phyloP scores from a whole-genome alignment of 2,888 invertebrate genomes.

The Eilema sororculum region DNA sequence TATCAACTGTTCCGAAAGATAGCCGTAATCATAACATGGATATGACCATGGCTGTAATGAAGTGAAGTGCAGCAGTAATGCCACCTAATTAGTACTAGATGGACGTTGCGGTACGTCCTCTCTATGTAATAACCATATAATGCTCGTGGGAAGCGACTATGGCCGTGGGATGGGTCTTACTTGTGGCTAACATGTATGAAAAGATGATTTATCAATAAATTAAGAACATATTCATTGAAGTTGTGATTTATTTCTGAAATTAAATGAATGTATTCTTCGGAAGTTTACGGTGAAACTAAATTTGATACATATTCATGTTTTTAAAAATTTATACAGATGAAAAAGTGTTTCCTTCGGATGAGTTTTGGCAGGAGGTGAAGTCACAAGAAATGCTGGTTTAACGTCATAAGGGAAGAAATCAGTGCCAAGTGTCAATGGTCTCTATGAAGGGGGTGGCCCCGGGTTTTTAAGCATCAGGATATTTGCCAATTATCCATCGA shows the following conservation, averaged over 20 bases:
- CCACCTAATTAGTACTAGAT: conserved; percentile 14
- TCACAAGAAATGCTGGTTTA: too few species aligned
- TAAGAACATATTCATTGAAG: background rate
- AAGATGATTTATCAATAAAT: background rate
- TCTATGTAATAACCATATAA: conserved; percentile 6
- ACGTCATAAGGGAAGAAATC: too few species aligned
- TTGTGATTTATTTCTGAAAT: too few species aligned
- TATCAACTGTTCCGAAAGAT: background rate
- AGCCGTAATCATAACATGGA: conserved; percentile 4
- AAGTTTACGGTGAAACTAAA: background rate
- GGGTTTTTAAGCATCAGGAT: too few species aligned
- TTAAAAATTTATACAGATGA: too few species aligned
- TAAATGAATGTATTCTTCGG: background rate
- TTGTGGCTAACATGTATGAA: background rate
- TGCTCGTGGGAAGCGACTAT: background rate
- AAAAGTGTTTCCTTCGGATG: too few species aligned
- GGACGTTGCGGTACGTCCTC: conserved; percentile 1
- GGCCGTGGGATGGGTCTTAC: background rate
- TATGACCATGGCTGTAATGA: conserved; percentile 2
- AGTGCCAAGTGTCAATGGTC: too few species aligned
- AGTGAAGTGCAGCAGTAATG: conserved; percentile 10
- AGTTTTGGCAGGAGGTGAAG: too few species aligned
- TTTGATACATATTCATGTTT: too few species aligned
- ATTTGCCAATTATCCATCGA: too few species aligned
- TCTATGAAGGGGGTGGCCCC: too few species aligned